These are phyloP conservation scores for Emydura subglobosa DNA, from an alignment of 2,113 vertebrate genomes.

Conservation along the genomic window DNA sequence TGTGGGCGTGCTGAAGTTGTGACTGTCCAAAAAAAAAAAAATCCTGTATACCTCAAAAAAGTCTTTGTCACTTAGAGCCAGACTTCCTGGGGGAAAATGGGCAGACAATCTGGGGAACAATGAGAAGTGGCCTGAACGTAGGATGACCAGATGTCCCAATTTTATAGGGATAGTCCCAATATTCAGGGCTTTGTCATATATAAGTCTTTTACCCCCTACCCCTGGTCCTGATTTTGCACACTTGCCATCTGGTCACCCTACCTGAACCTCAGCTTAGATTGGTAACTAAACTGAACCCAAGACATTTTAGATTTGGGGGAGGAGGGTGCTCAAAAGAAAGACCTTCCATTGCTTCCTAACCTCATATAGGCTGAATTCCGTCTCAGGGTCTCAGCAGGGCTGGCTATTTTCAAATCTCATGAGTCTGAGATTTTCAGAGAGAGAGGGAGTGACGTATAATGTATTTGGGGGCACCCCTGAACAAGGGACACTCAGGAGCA, in stretches of 20 bases:
- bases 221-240: no score
- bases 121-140: background rate
- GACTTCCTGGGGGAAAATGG: background rate
- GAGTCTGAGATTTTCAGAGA: background rate
- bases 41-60: background rate
- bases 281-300: background rate
- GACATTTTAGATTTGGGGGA: background rate
- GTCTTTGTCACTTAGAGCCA: background rate
- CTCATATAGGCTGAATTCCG: background rate
- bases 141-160: no score
- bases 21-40: background rate
- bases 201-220: no score
- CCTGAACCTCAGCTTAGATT: background rate
- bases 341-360: background rate
- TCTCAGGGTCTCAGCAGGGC: background rate
- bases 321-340: background rate
- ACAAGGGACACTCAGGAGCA: background rate
- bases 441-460: background rate
- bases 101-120: background rate
- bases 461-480: background rate
- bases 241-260: no score
- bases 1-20: background rate
- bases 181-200: no score
- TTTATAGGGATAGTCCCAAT: no score
- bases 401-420: background rate